Evolutionary conservation across 2,797 vertebrate genomes (phyloP), one percentile per base, ranked within the genome.

Genomic region (Oreochromis grahami): DNA sequence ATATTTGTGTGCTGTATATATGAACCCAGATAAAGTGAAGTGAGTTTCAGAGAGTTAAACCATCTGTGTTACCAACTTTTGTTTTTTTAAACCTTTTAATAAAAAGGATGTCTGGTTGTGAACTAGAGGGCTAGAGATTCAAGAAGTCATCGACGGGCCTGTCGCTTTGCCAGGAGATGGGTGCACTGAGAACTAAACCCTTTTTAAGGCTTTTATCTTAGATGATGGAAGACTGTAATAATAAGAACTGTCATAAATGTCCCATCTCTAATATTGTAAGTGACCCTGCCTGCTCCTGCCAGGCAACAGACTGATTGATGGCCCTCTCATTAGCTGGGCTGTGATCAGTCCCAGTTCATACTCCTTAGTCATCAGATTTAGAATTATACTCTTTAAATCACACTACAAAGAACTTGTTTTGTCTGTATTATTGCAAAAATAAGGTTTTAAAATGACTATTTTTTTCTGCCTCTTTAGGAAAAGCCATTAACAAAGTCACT

Each of bases 401-500:
- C 86, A 85, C 68, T 80, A 38, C 4, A 14, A 38, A 56, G 3
- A 80, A 83, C 74, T 83, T 78, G 77, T 26, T 60, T 21, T 36
- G 38, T 85, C 58, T 70, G 5, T 77, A 19, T 11, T 65, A 77
- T 45, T 70, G 36, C 17, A 14, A 80, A 79, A 82, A 72, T 5
- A 21, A 7, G 7, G 10, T 65, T 85, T 14, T 77, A 34, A 81
- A 60, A 43, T 79, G 3, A n/a, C 7, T 3, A 0, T 2, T 5
- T n/a, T 48, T 55, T 72, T 24, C 86, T 96, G 86, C 88, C 80
- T 84, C 96, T 95, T 14, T 90, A 99, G 98, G 98, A 99, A 93
- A 99, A 99, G 92, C 97, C 98, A 13, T 95, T 99, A 95, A 97
- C 98, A 78, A 99, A 99, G 95, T 99, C 98, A 74, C 95, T 99